These are phyloP conservation scores for Cosmia trapezina DNA, from an alignment of 2,888 invertebrate genomes.

Conservation along the genomic window DNA sequence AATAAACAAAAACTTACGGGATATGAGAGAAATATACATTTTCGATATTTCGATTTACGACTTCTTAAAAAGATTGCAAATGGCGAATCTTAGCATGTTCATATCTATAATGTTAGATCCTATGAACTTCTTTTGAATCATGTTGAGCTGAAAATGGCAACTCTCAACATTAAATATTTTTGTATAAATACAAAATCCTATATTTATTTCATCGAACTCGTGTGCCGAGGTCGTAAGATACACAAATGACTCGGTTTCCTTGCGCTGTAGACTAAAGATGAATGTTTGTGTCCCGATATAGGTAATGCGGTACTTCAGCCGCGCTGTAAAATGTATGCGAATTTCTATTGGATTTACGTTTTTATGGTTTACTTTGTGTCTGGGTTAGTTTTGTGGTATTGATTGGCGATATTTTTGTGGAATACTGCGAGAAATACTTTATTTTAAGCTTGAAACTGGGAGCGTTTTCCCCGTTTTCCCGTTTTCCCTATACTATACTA, in stretches of 20 bases:
- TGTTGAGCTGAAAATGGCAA: too few relatives aligned
- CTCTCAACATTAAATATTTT: too few relatives aligned
- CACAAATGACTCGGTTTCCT: conserved; percentile 45
- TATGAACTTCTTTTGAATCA: too few relatives aligned
- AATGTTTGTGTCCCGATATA: conserved; percentile 36
- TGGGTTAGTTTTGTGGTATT: not conserved
- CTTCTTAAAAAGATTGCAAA: too few relatives aligned
- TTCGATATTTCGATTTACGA: too few relatives aligned
- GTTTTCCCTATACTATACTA: not conserved
- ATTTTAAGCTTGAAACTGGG: not conserved
- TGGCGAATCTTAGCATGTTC: too few relatives aligned
- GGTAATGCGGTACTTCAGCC: conserved; percentile 18
- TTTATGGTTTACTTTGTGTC: not conserved
- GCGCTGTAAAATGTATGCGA: conserved; percentile 26
- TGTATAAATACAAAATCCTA: too few relatives aligned
- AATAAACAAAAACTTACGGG: too few relatives aligned
- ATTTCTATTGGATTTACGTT: conserved; percentile 12
- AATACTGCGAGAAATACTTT: not conserved
- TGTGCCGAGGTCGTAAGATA: conserved; percentile 24
- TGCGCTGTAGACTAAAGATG: conserved; percentile 34
- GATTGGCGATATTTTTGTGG: not conserved
- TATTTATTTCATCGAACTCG: conserved; percentile 8
- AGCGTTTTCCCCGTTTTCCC: not conserved
- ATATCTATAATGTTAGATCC: too few relatives aligned
- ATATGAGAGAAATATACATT: too few relatives aligned